Evolutionary conservation across 1,140 invertebrate genomes (phyloP), one percentile per base, ranked within the genome.

Genomic region (Drosophila arawakana): DNA sequence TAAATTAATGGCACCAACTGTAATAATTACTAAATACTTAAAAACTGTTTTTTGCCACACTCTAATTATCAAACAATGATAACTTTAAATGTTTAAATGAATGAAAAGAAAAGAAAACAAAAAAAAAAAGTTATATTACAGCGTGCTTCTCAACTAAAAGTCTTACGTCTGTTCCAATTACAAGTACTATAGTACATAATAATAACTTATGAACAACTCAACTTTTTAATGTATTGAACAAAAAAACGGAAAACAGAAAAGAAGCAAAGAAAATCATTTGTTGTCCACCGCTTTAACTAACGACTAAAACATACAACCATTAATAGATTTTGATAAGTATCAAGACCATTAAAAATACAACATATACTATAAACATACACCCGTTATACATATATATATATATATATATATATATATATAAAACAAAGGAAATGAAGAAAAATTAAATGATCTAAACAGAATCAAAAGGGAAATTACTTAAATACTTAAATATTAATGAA

Each of bases 251-350:
- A 37, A 37, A 50, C 6, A 50, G 9, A 60, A 44, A 60, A 25
- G 15, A 15, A 15, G 15, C 54, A 67, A 34, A 37, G 47, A 52
- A 69, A 46, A 57, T 71, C 39, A 65, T 75, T 69, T 75, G 46
- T 73, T 73, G 58, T 74, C 65, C 72, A 69, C 66, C 66, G 72
- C 66, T 74, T 70, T 47, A 58, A 57, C 46, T 75, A 65, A 65
- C 39, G 46, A 55, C 44, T 67, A 13, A 50, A 70, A 15, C 43
- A 59, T 10, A 71, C 18, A 71, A 18, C 9, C 13, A 70, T 57
- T 47, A 39, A 41, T 69, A 73, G 71, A 73, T 73, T 73, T 73
- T 73, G 71, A 73, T 73, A 74, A 74, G 52, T 35, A 58, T 74
- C 49, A 74, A 62, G 50, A 70, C 47, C 41, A 74, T 62, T 21